phyloP scores from a whole-genome alignment of 2,797 vertebrate genomes.

The Ceryle rudis region DNA sequence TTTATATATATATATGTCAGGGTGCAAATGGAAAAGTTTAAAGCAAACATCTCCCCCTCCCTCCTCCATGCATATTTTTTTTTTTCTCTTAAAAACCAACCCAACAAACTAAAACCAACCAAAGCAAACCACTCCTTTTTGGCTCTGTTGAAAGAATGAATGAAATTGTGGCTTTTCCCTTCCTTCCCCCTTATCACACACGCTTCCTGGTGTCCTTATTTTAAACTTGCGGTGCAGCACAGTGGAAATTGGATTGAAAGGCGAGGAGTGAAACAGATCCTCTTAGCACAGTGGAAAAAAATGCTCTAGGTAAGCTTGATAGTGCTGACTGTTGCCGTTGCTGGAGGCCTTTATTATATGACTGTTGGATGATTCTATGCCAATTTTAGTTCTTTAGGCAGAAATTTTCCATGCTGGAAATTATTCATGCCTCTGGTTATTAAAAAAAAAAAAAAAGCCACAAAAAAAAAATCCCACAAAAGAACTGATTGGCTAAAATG shows the following conservation, averaged over 20 bases:
- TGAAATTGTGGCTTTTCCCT: constrained; percentile 49
- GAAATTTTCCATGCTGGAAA: constrained; percentile 59
- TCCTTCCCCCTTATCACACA: constrained; percentile 53
- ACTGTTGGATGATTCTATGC: constrained; percentile 32
- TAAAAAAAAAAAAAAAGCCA: neutral
- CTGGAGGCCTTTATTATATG: constrained; percentile 55
- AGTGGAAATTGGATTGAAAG: constrained; percentile 54
- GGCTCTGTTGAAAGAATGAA: constrained; percentile 49
- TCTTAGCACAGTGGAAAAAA: constrained; percentile 58
- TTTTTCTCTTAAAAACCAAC: no score
- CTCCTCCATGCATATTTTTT: neutral
- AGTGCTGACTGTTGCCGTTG: constrained; percentile 9
- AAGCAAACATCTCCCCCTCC: neutral
- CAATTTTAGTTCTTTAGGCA: constrained; percentile 69
- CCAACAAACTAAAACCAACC: no score
- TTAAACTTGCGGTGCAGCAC: constrained; percentile 33
- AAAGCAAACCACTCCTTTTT: neutral
- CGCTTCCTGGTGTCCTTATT: constrained; percentile 53
- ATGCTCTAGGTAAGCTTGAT: constrained; percentile 43
- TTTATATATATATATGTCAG: neutral
- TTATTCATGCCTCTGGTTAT: constrained; percentile 37
- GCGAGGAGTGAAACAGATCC: constrained; percentile 36
- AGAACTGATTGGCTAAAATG: neutral
- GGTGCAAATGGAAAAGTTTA: neutral
- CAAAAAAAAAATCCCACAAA: neutral